Evolutionary conservation across 2,113 vertebrate genomes (phyloP).

Genomic region (Lepus americanus): DNA sequence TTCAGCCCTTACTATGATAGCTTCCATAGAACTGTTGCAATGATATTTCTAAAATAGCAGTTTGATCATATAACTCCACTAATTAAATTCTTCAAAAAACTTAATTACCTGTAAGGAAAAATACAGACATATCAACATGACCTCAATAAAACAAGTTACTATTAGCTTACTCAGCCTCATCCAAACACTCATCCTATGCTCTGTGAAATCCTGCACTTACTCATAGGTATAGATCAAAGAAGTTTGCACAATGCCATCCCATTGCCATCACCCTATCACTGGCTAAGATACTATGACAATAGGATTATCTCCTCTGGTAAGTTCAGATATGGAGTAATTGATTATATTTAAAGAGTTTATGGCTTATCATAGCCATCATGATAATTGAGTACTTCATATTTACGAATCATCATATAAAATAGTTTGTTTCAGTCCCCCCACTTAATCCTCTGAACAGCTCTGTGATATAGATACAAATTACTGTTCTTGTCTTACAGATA

Average conservation of each 20-base stretch:
- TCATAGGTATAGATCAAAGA: neutral
- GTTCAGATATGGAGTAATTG: neutral
- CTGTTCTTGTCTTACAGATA: neutral
- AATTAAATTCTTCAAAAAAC: neutral
- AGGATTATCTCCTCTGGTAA: neutral
- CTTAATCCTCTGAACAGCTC: neutral
- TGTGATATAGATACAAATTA: neutral
- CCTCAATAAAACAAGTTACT: neutral
- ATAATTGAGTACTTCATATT: neutral
- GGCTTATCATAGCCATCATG: neutral
- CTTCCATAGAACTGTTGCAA: neutral
- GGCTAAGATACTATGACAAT: neutral
- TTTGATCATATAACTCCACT: neutral
- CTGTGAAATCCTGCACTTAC: neutral
- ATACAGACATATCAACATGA: neutral
- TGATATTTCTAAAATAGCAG: neutral
- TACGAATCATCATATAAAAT: neutral
- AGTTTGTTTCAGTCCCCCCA: neutral
- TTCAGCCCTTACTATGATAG: neutral
- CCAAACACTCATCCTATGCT: neutral
- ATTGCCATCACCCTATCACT: neutral
- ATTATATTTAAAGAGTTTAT: constrained; percentile 9
- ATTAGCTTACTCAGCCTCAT: neutral
- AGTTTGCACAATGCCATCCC: neutral
- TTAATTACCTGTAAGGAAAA: neutral